Conservation (phyloP, 2,797 vertebrate species). For the Remorina albescens region DNA sequence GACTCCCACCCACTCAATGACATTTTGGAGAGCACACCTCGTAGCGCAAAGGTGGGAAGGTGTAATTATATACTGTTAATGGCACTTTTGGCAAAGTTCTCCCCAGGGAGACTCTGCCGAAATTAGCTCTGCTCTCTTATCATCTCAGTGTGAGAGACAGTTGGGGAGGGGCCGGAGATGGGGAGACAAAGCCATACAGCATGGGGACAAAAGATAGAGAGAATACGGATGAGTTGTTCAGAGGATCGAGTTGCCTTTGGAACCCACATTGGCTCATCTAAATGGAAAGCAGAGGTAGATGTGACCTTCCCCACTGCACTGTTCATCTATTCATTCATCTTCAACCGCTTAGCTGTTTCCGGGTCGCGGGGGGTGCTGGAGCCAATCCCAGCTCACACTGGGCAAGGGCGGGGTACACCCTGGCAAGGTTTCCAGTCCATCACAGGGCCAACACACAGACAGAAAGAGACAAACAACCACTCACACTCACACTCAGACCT, state of each 20-base stretch:
- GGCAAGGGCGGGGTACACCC: no score
- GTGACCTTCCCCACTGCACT: constrained; percentile 32
- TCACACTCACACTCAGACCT: no score
- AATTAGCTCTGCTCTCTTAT: constrained; percentile 67
- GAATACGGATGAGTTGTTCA: constrained; percentile 74
- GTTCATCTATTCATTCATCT: no score
- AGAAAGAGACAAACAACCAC: no score
- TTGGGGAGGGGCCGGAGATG: constrained; percentile 23
- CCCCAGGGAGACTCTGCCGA: constrained; percentile 46
- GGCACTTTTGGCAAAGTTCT: constrained; percentile 68
- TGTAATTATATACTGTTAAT: constrained; percentile 71
- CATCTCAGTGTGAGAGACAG: constrained; percentile 41
- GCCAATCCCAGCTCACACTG: no score
- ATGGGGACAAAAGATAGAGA: constrained; percentile 31
- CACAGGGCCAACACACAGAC: no score
- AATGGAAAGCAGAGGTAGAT: constrained; percentile 63
- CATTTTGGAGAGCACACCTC: constrained; percentile 62
- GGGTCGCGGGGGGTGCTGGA: no score
- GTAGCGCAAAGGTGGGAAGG: constrained; percentile 33
- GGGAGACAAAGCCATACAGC: no score
- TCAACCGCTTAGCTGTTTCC: no score
- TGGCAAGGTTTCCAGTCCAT: no score
- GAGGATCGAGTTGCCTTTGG: constrained; percentile 85
- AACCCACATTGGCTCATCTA: constrained; percentile 71
- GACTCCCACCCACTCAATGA: constrained; percentile 58